Evolutionary conservation across 2,888 invertebrate genomes (phyloP), one percentile per base, ranked within the genome.

Genomic region (Hydraecia micacea): DNA sequence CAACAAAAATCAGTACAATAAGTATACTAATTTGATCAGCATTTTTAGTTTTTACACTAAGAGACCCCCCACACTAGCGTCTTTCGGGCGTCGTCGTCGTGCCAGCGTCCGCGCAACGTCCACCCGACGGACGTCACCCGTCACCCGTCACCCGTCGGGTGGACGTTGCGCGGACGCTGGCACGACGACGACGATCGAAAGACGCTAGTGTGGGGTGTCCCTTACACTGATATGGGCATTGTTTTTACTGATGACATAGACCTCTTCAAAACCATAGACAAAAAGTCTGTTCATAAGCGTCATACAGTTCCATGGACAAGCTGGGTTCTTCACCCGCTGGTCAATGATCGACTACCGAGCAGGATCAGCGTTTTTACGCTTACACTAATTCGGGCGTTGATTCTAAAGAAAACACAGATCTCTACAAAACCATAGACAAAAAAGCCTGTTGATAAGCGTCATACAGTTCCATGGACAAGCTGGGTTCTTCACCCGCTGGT

Each of bases 401-500:
- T 58, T 70, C 49, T 42, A 49, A 39, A 36, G 46, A 72, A 71
- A 39, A 25, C 68, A 62, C 15, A 67, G 62, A 86, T 60, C 62
- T 83, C 28, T 70, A 55, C 6, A 63, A 60, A 81, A 49, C 25
- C 60, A 68, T 80, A 13, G 32, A 85, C 52, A 85, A 85, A 85
- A 83, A 85, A 80, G 2, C 25, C 74, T 85, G 90, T 90, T 87
- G 39, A 71, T 62, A 79, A 52, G 74, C 78, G 60, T 46, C 66
- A 71, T 79, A 84, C 13, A 68, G 73, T 52, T 60, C 79, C 84
- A 87, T 70, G 87, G 85, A 76, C 84, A 76, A 32, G 46, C 69
- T 28, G 75, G 89, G 82, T 83, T 87, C 84, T 86, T 90, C 79
- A 87, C 85, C 84, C 78, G 80, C 74, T 89, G 90, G 90, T 89